These are phyloP conservation scores for Zaprionus lachaisei DNA, from an alignment of 1,140 invertebrate species.

Conservation along the genomic window DNA sequence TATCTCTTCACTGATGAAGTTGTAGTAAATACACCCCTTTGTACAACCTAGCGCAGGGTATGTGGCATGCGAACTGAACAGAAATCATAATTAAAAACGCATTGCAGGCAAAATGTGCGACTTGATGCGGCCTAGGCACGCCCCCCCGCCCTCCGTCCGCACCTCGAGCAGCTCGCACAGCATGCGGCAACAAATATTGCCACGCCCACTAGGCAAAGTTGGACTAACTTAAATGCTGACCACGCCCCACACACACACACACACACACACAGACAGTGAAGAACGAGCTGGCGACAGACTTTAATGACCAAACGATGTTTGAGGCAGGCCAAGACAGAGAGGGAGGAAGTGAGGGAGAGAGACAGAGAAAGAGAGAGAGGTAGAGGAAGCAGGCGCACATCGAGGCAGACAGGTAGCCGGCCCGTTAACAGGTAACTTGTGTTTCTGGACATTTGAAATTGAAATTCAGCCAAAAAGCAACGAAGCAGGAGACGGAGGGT, in stretches of 20 bases:
- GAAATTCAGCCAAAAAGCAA: slow-evolving; percentile 29
- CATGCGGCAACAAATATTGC: slow-evolving; percentile 17
- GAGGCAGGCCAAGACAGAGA: background rate
- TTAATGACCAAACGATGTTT: slow-evolving; percentile 29
- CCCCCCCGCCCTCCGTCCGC: background rate
- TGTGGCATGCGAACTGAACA: slow-evolving; percentile 6
- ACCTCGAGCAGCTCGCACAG: slow-evolving; percentile 20
- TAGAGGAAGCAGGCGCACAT: slow-evolving; percentile 11
- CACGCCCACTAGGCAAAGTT: slow-evolving; percentile 20
- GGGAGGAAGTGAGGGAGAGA: no score
- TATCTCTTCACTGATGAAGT: background rate
- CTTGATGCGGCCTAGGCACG: slow-evolving; percentile 18
- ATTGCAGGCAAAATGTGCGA: slow-evolving; percentile 35
- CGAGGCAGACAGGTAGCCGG: slow-evolving; percentile 3
- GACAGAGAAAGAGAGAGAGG: background rate
- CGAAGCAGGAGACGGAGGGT: background rate
- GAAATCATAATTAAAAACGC: slow-evolving; percentile 49
- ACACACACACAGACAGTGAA: background rate
- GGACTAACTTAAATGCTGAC: slow-evolving; percentile 25
- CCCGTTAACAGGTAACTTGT: background rate
- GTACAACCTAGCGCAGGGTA: background rate
- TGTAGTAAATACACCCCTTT: background rate
- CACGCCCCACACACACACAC: slow-evolving; percentile 21
- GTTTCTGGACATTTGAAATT: slow-evolving; percentile 20
- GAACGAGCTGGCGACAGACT: slow-evolving; percentile 31